Evolutionary conservation across 2,888 invertebrate species (phyloP), one percentile per base, ranked within the genome.

Genomic region (Pasiphila rectangulata): DNA sequence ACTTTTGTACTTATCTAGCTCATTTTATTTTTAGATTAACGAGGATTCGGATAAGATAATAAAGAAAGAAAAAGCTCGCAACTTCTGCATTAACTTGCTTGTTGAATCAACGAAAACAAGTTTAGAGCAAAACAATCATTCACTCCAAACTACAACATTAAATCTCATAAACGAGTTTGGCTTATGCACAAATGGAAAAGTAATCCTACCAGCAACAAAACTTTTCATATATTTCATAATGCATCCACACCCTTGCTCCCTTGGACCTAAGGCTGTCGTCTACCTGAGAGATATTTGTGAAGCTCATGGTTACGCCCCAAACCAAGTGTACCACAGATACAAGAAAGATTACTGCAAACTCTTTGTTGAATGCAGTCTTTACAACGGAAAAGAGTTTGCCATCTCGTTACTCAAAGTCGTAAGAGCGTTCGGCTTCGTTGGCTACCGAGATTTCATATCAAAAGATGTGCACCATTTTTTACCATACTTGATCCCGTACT

Each of bases 391-490:
- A 56, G 90, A 90, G 35, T 88, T 93, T 59, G 82, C 90, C 1
- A 83, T 90, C 34, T 90, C 92, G 0, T 75, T 93, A 39, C 82
- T 91, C 6, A 91, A 91, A 65, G 87, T 93, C 1, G 91, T 93
- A 0, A 90, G 91, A 57, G 92, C 93, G 49, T 90, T 95, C 41
- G 94, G 93, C 0, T 94, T 92, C 62, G 89, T 90, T 13, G 92
- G 92, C 23, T 91, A 92, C 4, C 90, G 92, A 64, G 93, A 94
- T 66, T 93, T 94, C 43, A 84, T 94, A 44, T 89, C 90, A 0
- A 93, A 93, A 69, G 94, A 95, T 62, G 91, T 92, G 24, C 92
- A 93, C 40, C 89, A 93, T 57, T 88, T 94, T 13, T 76, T 95
- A 4, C 93, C 94, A 0, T 87, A 90, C 77, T 83, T 93, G 62